A percentile compares a stretch with the other conserved stretches of the same genome.
phyloP scores from a whole-genome alignment of 2,797 vertebrate genomes.

The Molossus molossus region DNA sequence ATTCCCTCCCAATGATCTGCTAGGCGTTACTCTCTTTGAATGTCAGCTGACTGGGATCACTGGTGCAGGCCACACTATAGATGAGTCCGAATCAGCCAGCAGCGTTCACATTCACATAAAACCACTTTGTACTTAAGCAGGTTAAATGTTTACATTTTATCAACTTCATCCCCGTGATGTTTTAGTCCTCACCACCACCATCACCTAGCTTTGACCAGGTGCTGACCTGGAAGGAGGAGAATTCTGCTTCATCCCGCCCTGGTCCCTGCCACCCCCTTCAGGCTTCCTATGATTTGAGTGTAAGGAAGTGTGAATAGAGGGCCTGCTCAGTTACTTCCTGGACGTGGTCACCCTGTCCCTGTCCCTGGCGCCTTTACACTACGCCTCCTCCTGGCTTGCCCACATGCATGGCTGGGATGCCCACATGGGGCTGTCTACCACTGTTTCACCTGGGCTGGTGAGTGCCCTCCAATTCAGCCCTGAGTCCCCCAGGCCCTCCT shows the following conservation, averaged over 20 bases:
- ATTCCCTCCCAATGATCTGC: neutral
- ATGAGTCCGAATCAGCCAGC: neutral
- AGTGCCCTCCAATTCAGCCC: slow-evolving; percentile 65
- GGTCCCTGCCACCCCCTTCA: slow-evolving; percentile 70
- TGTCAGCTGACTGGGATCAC: neutral
- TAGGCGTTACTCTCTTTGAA: neutral
- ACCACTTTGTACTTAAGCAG: neutral
- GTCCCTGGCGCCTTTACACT: slow-evolving; percentile 95
- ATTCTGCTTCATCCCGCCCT: neutral
- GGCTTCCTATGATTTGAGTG: slow-evolving; percentile 97
- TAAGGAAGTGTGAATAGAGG: slow-evolving; percentile 97
- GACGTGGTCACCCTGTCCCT: slow-evolving; percentile 96
- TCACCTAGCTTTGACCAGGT: too few relatives aligned
- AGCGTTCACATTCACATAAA: neutral
- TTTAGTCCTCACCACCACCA: neutral
- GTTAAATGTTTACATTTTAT: neutral
- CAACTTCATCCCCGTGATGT: neutral
- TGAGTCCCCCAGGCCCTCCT: neutral
- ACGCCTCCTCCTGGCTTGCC: slow-evolving; percentile 92
- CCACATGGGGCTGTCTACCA: slow-evolving; percentile 86
- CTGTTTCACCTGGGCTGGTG: slow-evolving; percentile 93
- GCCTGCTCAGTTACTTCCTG: slow-evolving; percentile 93
- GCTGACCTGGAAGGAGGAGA: neutral
- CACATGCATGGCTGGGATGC: slow-evolving; percentile 89
- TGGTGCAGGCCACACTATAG: neutral